Percentiles rank a stretch among this genome's conserved stretches.
phyloP scores from a whole-genome alignment of 2,888 invertebrate genomes.

The Lasioglossum lativentre region DNA sequence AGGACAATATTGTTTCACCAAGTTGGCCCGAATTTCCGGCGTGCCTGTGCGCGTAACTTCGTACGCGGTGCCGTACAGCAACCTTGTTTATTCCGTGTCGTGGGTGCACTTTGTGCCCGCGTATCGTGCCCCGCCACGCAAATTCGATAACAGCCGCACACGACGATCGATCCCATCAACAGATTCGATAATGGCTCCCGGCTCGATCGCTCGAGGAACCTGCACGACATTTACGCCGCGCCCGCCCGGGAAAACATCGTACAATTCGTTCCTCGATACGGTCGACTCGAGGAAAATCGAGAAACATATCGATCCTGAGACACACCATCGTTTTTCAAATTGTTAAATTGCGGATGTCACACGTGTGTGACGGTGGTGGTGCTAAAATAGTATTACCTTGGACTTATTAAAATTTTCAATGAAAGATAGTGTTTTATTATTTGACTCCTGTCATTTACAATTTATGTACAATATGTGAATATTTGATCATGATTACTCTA shows the following conservation, averaged over 20 bases:
- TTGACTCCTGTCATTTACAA: too few relatives aligned
- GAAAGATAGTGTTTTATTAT: too few relatives aligned
- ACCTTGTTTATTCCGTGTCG: slow-evolving; percentile 54
- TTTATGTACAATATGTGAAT: too few relatives aligned
- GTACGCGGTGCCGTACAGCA: slow-evolving; percentile 29
- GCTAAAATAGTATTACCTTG: too few relatives aligned
- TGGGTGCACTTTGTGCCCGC: slow-evolving; percentile 50
- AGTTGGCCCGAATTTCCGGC: slow-evolving; percentile 39
- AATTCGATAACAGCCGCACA: slow-evolving; percentile 54
- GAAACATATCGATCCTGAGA: neutral
- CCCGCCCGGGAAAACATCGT: neutral
- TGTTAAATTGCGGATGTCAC: too few relatives aligned
- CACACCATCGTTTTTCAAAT: neutral
- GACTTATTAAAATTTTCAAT: too few relatives aligned
- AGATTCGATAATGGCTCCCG: slow-evolving; percentile 51
- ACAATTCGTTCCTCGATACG: neutral
- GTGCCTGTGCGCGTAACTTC: slow-evolving; percentile 56
- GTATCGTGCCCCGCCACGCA: slow-evolving; percentile 28
- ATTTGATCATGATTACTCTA: too few relatives aligned
- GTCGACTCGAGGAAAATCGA: neutral
- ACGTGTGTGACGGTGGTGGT: too few relatives aligned
- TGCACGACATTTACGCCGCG: slow-evolving; percentile 1
- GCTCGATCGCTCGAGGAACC: neutral
- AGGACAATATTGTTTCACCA: slow-evolving; percentile 65
- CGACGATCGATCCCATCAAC: slow-evolving; percentile 45